phyloP scores from a whole-genome alignment of 1,140 invertebrate species.

The Nymphalis io region DNA sequence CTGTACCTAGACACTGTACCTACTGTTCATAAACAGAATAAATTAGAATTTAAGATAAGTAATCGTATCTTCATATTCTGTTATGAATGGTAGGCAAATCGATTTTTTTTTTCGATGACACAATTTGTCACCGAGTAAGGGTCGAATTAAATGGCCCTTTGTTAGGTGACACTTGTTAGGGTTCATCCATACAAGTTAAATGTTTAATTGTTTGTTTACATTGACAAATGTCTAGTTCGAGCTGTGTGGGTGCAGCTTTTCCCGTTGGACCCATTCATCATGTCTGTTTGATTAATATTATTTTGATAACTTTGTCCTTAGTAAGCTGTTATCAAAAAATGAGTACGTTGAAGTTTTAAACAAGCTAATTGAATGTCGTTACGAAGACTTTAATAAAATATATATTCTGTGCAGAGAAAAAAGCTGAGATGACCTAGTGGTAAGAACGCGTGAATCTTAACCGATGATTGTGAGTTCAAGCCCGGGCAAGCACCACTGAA shows the following conservation, averaged over 20 bases:
- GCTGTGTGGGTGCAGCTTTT: slow-evolving; percentile 23
- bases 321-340: not conserved
- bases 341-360: too few relatives aligned
- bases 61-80: too few relatives aligned
- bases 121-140: slow-evolving; percentile 64
- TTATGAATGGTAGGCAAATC: not conserved
- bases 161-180: slow-evolving; percentile 66
- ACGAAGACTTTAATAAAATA: too few relatives aligned
- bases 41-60: too few relatives aligned
- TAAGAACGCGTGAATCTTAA: too few relatives aligned
- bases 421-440: too few relatives aligned
- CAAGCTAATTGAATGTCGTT: too few relatives aligned
- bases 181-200: slow-evolving; percentile 51
- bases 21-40: too few relatives aligned
- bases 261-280: slow-evolving; percentile 18
- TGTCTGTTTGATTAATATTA: slow-evolving; percentile 32
- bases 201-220: slow-evolving; percentile 75
- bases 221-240: slow-evolving; percentile 63
- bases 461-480: too few relatives aligned
- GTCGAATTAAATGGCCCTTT: slow-evolving; percentile 64
- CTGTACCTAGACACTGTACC: too few relatives aligned
- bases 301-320: not conserved
- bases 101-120: slow-evolving; percentile 51
- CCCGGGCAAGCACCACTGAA: too few relatives aligned
- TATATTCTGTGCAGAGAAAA: too few relatives aligned